A percentile compares a stretch with the other conserved stretches of the same genome.
These are phyloP conservation scores for Xanthia togata DNA, from an alignment of 2,888 invertebrate genomes.

Conservation along the genomic window DNA sequence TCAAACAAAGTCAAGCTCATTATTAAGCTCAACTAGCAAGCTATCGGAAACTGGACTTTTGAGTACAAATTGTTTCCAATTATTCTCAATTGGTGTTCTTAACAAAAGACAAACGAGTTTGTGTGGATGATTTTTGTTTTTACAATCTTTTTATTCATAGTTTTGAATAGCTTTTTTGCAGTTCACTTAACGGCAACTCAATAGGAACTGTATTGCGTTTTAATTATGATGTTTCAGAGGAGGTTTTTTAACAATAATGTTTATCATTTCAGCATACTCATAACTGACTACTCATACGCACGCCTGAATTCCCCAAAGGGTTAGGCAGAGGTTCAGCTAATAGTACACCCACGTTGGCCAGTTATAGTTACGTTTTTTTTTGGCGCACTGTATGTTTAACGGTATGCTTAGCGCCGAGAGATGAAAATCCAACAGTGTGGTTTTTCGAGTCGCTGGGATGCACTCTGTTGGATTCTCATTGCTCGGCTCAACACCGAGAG, in stretches of 20 bases:
- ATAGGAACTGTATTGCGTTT: not conserved
- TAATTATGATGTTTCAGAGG: not conserved
- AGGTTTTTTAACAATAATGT: not conserved
- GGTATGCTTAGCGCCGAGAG: too few relatives aligned
- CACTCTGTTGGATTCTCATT: too few relatives aligned
- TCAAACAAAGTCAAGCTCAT: slow-evolving; percentile 9
- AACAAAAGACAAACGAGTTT: not conserved
- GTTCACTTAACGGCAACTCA: not conserved
- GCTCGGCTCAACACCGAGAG: too few relatives aligned
- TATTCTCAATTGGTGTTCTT: slow-evolving; percentile 15
- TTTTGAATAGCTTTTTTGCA: not conserved
- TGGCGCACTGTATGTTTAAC: too few relatives aligned
- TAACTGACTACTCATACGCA: too few relatives aligned
- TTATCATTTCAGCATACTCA: not conserved
- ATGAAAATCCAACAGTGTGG: too few relatives aligned
- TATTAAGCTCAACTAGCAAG: not conserved
- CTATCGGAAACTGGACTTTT: not conserved
- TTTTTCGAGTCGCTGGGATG: too few relatives aligned
- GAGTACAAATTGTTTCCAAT: slow-evolving; percentile 23
- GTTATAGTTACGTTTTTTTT: too few relatives aligned
- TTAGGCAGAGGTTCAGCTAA: too few relatives aligned
- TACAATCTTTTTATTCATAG: not conserved
- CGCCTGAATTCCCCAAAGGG: too few relatives aligned
- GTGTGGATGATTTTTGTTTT: not conserved
- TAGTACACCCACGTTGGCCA: too few relatives aligned